phyloP scores from a whole-genome alignment of 2,888 invertebrate species.

The Byasa hedistus region DNA sequence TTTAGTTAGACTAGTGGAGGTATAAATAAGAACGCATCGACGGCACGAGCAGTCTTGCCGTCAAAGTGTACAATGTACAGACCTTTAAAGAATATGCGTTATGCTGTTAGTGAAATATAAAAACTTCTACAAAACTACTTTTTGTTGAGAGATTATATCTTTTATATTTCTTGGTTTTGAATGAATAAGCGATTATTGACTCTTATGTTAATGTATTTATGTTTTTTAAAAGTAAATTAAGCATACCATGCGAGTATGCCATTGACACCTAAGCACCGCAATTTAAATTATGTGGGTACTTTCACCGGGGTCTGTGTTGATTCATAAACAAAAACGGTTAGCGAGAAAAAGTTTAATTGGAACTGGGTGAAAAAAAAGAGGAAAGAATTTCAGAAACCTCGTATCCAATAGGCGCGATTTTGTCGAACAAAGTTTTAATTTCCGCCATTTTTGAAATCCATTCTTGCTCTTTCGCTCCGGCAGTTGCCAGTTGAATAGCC shows the following conservation, averaged over 20 bases:
- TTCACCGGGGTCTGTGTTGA: background rate
- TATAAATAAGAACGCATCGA: too few relatives aligned
- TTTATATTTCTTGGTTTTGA: too few relatives aligned
- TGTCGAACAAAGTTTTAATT: slow-evolving; percentile 18
- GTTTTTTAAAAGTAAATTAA: background rate
- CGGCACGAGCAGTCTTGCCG: too few relatives aligned
- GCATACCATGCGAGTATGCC: background rate
- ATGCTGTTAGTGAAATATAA: too few relatives aligned
- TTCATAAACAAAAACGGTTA: background rate
- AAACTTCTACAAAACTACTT: too few relatives aligned
- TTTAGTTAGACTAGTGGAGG: too few relatives aligned
- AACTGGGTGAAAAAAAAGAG: slow-evolving; percentile 1
- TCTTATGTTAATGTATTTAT: background rate
- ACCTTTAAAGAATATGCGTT: too few relatives aligned
- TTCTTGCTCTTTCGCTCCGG: slow-evolving; percentile 7
- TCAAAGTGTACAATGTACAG: too few relatives aligned
- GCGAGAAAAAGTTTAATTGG: slow-evolving; percentile 10
- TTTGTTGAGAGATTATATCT: too few relatives aligned
- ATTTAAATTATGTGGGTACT: background rate
- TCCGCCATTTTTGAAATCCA: slow-evolving; percentile 13
- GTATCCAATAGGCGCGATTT: slow-evolving; percentile 13
- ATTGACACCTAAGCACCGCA: background rate
- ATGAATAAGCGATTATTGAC: too few relatives aligned
- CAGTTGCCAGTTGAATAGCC: slow-evolving; percentile 6
- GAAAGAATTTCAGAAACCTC: background rate